These are phyloP conservation scores for Cherax quadricarinatus DNA, from an alignment of 1,140 invertebrate genomes.

Conservation along the genomic window DNA sequence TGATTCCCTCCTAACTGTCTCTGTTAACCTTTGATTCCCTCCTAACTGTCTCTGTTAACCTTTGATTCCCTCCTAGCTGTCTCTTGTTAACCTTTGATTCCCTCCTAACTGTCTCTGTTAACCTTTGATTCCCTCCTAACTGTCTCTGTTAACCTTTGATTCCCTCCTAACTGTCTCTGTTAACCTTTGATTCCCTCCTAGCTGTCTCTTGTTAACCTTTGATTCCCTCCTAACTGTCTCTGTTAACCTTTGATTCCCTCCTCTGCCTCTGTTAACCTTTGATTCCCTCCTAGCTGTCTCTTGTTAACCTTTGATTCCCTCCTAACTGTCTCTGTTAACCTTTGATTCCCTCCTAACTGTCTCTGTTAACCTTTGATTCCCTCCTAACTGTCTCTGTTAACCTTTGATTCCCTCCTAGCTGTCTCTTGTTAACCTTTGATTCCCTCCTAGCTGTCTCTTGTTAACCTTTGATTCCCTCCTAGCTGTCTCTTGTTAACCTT, in stretches of 20 bases:
- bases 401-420: too few species aligned
- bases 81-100: neutral
- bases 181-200: neutral
- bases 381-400: neutral
- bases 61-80: neutral
- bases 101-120: neutral
- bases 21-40: neutral
- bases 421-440: neutral
- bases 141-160: neutral
- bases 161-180: too few species aligned
- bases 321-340: neutral
- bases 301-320: neutral
- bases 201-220: neutral
- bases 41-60: neutral
- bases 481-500: neutral
- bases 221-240: too few species aligned
- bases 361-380: neutral
- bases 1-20: neutral
- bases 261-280: neutral
- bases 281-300: too few species aligned
- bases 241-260: neutral
- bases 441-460: neutral
- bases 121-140: neutral
- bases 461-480: too few species aligned
- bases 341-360: too few species aligned